Evolutionary conservation across 1,140 invertebrate species (phyloP).

Genomic region (Papilio dardanus): DNA sequence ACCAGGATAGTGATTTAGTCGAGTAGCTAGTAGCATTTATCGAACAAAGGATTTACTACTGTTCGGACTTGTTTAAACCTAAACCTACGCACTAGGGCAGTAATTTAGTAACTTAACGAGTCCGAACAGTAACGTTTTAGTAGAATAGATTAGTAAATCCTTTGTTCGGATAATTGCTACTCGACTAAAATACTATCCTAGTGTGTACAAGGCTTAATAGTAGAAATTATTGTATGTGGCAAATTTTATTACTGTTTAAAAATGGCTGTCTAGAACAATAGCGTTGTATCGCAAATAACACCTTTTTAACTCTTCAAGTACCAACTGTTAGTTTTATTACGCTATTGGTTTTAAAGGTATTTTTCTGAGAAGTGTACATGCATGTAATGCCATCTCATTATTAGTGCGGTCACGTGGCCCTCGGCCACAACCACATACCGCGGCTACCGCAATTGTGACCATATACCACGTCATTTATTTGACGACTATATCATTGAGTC

Average conservation of each 20-base stretch:
- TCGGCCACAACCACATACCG: conserved; percentile 50
- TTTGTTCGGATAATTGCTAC: too few species aligned
- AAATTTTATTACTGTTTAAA: background rate
- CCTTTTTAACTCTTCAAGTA: background rate
- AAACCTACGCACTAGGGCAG: too few species aligned
- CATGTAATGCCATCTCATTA: conserved; percentile 39
- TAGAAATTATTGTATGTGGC: background rate
- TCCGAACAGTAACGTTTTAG: too few species aligned
- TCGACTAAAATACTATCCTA: too few species aligned
- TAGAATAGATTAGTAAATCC: too few species aligned
- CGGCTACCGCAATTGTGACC: conserved; percentile 49
- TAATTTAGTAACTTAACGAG: too few species aligned
- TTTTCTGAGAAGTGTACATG: conserved; percentile 17
- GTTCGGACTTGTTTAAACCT: too few species aligned
- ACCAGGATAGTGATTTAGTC: too few species aligned
- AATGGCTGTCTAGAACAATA: background rate
- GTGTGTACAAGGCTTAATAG: too few species aligned
- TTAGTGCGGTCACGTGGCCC: conserved; percentile 50
- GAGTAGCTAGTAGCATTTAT: too few species aligned
- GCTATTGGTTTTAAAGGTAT: conserved; percentile 29
- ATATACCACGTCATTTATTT: background rate
- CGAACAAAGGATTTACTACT: too few species aligned
- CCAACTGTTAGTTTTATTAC: background rate
- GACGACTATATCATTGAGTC: conserved; percentile 24
- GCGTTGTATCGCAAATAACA: background rate